phyloP scores from a whole-genome alignment of 2,797 vertebrate genomes.

The Babyrousa celebensis region DNA sequence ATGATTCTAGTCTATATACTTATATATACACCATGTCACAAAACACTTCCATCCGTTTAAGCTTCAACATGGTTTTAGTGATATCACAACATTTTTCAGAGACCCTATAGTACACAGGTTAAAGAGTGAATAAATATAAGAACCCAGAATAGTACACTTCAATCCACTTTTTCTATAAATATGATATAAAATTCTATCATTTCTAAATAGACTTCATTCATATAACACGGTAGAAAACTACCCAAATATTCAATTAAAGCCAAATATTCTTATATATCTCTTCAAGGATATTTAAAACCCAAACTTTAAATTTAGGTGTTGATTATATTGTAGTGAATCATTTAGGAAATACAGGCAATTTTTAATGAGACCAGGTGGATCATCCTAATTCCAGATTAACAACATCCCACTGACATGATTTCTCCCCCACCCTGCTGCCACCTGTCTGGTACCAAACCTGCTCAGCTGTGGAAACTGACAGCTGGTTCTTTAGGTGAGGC shows the following conservation, averaged over 20 bases:
- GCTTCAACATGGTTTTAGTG: background rate
- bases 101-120: background rate
- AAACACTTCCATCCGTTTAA: background rate
- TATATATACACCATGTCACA: background rate
- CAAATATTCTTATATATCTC: constrained; percentile 37
- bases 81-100: background rate
- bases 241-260: background rate
- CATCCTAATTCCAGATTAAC: constrained; percentile 81
- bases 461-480: constrained; percentile 83
- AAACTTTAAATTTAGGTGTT: constrained; percentile 23
- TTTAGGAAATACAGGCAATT: constrained; percentile 50
- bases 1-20: background rate
- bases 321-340: constrained; percentile 52
- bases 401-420: constrained; percentile 71
- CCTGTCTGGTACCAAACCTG: constrained; percentile 79
- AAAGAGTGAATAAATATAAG: background rate
- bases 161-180: background rate
- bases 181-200: background rate
- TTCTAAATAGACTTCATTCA: constrained; percentile 29
- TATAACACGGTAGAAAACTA: background rate
- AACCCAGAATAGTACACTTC: background rate
- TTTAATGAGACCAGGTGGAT: constrained; percentile 81
- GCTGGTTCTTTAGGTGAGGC: constrained; percentile 76
- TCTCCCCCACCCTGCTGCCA: constrained; percentile 69
- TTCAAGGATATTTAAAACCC: constrained; percentile 3